These are phyloP conservation scores for Ardeotis arabs DNA, from an alignment of 2,113 vertebrate species.

Conservation along the genomic window DNA sequence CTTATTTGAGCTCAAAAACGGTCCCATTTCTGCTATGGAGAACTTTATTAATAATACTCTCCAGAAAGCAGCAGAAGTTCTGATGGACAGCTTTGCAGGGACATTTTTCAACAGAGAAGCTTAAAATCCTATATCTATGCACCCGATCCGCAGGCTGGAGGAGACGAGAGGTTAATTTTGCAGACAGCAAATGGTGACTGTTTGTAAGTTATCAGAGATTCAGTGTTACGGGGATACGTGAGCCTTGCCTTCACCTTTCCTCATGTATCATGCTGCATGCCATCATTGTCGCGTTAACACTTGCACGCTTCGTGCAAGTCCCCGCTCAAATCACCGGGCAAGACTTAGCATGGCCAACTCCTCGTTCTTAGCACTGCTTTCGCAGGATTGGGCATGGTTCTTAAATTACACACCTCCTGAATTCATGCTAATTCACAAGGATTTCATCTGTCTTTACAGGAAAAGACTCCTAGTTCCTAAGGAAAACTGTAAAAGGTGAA, in stretches of 20 bases:
- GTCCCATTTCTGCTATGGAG: conserved; percentile 19
- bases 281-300: neutral
- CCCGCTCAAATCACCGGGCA: neutral
- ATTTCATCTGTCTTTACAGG: neutral
- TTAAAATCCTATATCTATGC: neutral
- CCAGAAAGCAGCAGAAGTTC: neutral
- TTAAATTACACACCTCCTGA: neutral
- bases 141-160: neutral
- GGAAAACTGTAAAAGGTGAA: neutral
- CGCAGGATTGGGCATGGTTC: neutral
- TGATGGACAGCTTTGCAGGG: conserved; percentile 31
- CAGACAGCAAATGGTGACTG: neutral
- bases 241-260: conserved; percentile 31
- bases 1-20: conserved; percentile 25
- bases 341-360: neutral
- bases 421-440: neutral
- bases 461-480: neutral
- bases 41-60: conserved; percentile 53
- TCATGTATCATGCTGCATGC: neutral
- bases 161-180: conserved; percentile 31
- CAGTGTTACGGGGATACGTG: neutral
- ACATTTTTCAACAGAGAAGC: neutral
- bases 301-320: neutral
- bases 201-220: neutral
- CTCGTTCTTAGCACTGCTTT: neutral